These are phyloP conservation scores for Lepeophtheirus nordmannii DNA, from an alignment of 2,888 invertebrate genomes.

Conservation along the genomic window DNA sequence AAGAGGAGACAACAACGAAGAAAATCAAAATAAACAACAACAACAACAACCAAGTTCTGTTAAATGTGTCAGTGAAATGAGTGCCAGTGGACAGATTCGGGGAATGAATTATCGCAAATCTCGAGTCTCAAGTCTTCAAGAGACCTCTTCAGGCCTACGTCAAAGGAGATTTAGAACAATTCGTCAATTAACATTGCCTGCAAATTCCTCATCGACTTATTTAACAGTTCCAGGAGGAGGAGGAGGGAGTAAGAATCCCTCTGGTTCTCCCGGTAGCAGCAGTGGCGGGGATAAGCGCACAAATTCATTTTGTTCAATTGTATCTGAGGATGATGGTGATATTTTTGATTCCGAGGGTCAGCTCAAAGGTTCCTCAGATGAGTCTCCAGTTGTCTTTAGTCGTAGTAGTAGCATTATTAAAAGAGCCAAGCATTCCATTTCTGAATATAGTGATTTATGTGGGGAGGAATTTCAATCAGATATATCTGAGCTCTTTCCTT, in stretches of 20 bases:
- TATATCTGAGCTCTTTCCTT: constrained; percentile 18
- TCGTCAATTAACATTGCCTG: neutral
- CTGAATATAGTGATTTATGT: constrained; percentile 22
- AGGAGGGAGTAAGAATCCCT: neutral
- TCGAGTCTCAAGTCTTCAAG: neutral
- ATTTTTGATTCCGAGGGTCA: constrained; percentile 16
- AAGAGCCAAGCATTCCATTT: neutral
- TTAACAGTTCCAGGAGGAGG: neutral
- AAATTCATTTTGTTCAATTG: constrained; percentile 17
- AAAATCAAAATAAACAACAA: neutral
- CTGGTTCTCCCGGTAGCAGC: neutral
- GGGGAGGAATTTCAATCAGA: constrained; percentile 17
- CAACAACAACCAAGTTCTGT: too few species aligned
- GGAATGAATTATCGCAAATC: neutral
- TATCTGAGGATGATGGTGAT: constrained; percentile 22
- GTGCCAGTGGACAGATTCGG: neutral
- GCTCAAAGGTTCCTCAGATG: neutral
- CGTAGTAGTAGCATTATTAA: neutral
- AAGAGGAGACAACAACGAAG: neutral
- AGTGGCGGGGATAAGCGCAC: neutral
- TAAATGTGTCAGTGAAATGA: neutral
- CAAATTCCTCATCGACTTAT: neutral
- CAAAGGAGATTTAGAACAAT: neutral
- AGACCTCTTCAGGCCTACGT: neutral
- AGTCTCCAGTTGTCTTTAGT: neutral